Evolutionary conservation across 2,888 invertebrate species (phyloP), one percentile per base, ranked within the genome.

Genomic region (Plagodis dolabraria): DNA sequence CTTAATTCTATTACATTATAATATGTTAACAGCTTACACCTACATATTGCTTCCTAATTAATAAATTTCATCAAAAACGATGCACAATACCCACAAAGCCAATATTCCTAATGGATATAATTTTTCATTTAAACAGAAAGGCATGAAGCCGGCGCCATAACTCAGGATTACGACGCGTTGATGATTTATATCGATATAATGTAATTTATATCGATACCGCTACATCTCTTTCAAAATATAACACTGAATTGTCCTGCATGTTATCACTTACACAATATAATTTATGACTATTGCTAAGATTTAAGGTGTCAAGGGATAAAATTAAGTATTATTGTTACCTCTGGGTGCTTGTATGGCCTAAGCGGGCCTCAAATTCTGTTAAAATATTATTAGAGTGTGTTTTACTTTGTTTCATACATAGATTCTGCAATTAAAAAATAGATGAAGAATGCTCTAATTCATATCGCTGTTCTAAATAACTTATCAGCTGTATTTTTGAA

Each of bases 201-300:
- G 43, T 69, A 65, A 70, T 74, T 76, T 74, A 77, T 80, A 61
- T 63, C 61, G 67, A 65, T 65, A 63, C 51, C 48, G 46, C 57
- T 47, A 58, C 80, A 55, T 74, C 80, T 63, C 76, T 78, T 83
- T 64, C 63, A 22, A 67, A 70, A 75, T 71, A 68, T 69, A 76
- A 76, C 80, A 79, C 79, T 74, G 74, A 70, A 83, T 80, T 83
- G 83, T 85, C 79, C 69, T 71, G 80, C 81, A 80, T 82, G 86
- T 90, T 89, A 90, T 90, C 90, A 87, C 87, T 87, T 83, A 65
- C 69, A 68, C 51, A 53, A 6, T 59, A 47, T 60, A 60, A 70
- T 70, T 70, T 70, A 70, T 53, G 40, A 54, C 60, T 57, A 60
- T 60, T 60, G 72, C 74, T 74, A 84, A 86, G 87, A 87, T 89